phyloP scores from a whole-genome alignment of 2,888 invertebrate genomes.

The Nysson spinosus region DNA sequence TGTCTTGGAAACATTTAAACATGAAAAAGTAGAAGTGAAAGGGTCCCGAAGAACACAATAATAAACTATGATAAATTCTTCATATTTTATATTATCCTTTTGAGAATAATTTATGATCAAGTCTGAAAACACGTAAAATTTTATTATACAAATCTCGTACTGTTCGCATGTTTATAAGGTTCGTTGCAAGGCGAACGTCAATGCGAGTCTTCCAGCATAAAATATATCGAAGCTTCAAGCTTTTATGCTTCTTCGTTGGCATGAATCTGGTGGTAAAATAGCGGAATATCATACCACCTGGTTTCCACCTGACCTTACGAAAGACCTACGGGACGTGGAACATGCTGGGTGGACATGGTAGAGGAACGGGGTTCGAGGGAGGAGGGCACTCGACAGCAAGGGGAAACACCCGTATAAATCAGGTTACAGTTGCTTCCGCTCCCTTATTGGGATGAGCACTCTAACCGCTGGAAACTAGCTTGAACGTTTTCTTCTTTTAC shows the following conservation, averaged over 20 bases:
- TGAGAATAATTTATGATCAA: too few relatives aligned
- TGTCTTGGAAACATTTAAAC: too few relatives aligned
- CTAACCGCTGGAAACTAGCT: conserved; percentile 48
- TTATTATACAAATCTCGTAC: background rate
- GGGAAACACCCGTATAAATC: conserved; percentile 69
- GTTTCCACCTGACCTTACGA: conserved; percentile 43
- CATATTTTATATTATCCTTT: too few relatives aligned
- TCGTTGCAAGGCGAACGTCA: background rate
- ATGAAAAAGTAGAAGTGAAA: too few relatives aligned
- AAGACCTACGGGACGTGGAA: conserved; percentile 46
- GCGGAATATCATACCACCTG: conserved; percentile 34
- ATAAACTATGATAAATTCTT: too few relatives aligned
- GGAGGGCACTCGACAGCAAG: conserved; percentile 44
- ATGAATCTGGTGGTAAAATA: conserved; percentile 23
- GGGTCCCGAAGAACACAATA: too few relatives aligned
- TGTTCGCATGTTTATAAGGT: background rate
- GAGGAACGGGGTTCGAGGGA: conserved; percentile 45
- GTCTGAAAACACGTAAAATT: too few relatives aligned
- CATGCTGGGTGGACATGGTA: conserved; percentile 46
- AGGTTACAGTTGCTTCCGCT: conserved; percentile 56
- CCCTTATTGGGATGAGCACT: conserved; percentile 53
- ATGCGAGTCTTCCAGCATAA: background rate
- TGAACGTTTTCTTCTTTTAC: conserved; percentile 42
- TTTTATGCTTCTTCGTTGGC: conserved; percentile 25
- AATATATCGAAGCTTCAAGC: conserved; percentile 3